Conservation (phyloP, 2,113 vertebrate species). For the Eulacestoma nigropectus region DNA sequence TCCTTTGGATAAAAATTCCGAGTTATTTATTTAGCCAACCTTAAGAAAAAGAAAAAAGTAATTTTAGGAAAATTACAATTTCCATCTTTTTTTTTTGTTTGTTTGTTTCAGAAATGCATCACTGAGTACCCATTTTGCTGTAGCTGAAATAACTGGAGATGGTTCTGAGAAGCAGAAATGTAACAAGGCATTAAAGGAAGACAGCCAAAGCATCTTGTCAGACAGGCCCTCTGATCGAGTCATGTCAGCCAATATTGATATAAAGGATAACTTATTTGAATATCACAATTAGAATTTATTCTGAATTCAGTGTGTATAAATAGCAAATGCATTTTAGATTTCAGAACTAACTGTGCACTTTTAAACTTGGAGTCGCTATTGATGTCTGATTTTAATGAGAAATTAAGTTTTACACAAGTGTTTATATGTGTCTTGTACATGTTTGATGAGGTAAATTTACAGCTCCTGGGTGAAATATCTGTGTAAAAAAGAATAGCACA, state of each 20-base stretch:
- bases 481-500: background rate
- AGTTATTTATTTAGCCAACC: background rate
- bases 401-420: background rate
- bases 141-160: background rate
- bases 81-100: background rate
- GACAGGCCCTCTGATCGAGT: accelerated
- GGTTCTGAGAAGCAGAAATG: background rate
- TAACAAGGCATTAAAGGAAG: background rate
- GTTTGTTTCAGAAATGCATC: background rate
- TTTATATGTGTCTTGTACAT: background rate
- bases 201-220: background rate
- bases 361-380: background rate
- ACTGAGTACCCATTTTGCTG: background rate
- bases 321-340: background rate
- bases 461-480: background rate
- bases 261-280: background rate
- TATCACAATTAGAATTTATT: background rate
- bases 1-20: background rate
- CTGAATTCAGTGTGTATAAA: background rate
- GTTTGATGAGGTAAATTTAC: background rate
- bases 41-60: background rate
- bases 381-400: background rate
- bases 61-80: background rate
- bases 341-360: background rate
- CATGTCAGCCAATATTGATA: background rate